These are phyloP conservation scores for Ptilodon capucinus DNA, from an alignment of 2,888 invertebrate species.

Conservation along the genomic window DNA sequence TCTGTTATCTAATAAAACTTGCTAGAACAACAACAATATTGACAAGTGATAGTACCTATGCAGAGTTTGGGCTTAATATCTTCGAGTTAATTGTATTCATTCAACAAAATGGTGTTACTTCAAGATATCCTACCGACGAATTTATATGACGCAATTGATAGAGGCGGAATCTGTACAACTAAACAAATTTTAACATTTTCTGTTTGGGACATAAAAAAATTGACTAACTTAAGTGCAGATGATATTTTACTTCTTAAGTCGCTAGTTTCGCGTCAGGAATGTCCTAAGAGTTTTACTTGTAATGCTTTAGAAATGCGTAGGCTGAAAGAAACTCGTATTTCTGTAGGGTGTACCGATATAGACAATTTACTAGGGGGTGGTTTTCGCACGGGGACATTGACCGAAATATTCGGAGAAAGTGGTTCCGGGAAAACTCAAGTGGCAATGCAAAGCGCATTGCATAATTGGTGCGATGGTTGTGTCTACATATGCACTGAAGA, in stretches of 20 bases:
- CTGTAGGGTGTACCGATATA: constrained; percentile 82
- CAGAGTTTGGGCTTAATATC: too few species aligned
- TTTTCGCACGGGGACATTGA: constrained; percentile 85
- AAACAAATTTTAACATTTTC: constrained; percentile 60
- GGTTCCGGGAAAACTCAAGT: constrained; percentile 92
- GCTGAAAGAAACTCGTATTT: constrained; percentile 42
- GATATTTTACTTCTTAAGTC: constrained; percentile 59
- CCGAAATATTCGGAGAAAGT: constrained; percentile 91
- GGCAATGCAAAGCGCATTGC: constrained; percentile 86
- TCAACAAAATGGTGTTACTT: constrained; percentile 16
- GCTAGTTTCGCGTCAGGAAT: constrained; percentile 44
- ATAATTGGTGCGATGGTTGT: constrained; percentile 82
- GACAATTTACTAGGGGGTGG: constrained; percentile 86
- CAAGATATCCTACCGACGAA: constrained; percentile 46
- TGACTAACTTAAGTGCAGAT: constrained; percentile 55
- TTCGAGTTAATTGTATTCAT: too few species aligned
- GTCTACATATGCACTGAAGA: constrained; percentile 91
- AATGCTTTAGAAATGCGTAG: constrained; percentile 37
- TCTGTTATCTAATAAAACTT: too few species aligned
- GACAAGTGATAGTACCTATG: too few species aligned
- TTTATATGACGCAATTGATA: constrained; percentile 55
- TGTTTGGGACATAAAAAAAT: constrained; percentile 61
- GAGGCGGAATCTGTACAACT: constrained; percentile 55
- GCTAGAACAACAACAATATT: too few species aligned
- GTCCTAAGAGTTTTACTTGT: constrained; percentile 43